phyloP scores from a whole-genome alignment of 2,888 invertebrate genomes.

The Zele albiditarsus region DNA sequence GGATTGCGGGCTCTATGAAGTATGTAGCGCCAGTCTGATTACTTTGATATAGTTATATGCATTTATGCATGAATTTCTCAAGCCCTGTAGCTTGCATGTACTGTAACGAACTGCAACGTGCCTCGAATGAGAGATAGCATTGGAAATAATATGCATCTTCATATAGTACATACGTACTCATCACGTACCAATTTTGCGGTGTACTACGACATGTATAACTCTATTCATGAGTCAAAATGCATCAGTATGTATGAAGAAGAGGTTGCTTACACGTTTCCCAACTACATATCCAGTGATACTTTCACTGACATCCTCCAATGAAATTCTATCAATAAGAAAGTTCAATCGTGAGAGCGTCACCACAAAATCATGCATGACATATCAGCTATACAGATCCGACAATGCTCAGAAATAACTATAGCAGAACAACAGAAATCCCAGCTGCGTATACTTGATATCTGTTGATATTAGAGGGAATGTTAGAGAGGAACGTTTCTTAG shows the following conservation, averaged over 20 bases:
- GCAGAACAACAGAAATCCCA: too few relatives aligned
- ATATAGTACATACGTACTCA: slow-evolving; percentile 32
- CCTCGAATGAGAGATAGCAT: not conserved
- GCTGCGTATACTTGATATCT: too few relatives aligned
- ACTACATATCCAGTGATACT: too few relatives aligned
- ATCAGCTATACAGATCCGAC: too few relatives aligned
- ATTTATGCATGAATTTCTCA: slow-evolving; percentile 34
- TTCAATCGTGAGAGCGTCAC: too few relatives aligned
- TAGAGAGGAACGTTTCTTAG: too few relatives aligned
- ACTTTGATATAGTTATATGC: not conserved
- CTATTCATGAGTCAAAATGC: not conserved
- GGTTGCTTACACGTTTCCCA: slow-evolving; percentile 16
- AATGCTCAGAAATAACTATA: too few relatives aligned
- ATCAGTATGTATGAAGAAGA: not conserved
- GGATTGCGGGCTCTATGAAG: not conserved
- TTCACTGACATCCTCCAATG: too few relatives aligned
- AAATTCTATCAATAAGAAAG: too few relatives aligned
- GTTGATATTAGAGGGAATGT: too few relatives aligned
- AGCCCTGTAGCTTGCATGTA: slow-evolving; percentile 33
- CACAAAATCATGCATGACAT: too few relatives aligned
- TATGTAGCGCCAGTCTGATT: not conserved
- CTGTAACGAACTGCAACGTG: slow-evolving; percentile 10
- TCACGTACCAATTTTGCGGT: slow-evolving; percentile 34
- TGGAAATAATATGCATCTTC: slow-evolving; percentile 9
- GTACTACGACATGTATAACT: not conserved